These are phyloP conservation scores for Chalcosyrphus nemorum DNA, from an alignment of 2,888 invertebrate species.

Conservation along the genomic window DNA sequence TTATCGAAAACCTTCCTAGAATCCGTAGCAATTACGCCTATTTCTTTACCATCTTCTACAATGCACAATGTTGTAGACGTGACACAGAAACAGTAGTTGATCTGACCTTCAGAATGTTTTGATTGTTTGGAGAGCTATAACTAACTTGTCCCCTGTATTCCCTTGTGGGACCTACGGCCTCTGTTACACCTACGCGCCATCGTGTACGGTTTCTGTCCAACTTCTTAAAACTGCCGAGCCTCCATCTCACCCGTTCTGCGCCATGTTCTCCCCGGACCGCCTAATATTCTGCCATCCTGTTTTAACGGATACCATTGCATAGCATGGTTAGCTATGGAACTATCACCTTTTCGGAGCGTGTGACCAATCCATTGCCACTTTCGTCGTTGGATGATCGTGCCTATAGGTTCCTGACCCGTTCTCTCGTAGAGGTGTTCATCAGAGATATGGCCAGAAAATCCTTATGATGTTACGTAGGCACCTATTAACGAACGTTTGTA, in stretches of 20 bases:
- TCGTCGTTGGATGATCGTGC: neutral
- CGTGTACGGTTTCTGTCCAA: neutral
- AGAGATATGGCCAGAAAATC: neutral
- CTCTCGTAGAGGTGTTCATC: neutral
- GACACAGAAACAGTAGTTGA: too few relatives aligned
- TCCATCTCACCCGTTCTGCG: neutral
- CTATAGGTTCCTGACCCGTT: neutral
- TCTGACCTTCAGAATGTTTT: too few relatives aligned
- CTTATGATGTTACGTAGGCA: neutral
- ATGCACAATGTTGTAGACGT: too few relatives aligned
- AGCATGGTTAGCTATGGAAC: neutral
- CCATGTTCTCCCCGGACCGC: neutral
- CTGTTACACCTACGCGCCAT: neutral
- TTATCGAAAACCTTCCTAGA: too few relatives aligned
- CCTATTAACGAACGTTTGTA: neutral
- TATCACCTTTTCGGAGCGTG: neutral
- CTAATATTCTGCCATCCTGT: too few relatives aligned
- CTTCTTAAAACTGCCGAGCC: neutral
- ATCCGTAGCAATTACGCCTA: too few relatives aligned
- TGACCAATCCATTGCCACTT: slow-evolving; percentile 15
- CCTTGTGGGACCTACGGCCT: neutral
- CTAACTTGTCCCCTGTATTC: too few relatives aligned
- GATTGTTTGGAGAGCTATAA: too few relatives aligned
- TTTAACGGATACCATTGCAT: neutral
- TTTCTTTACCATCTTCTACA: too few relatives aligned